Evolutionary conservation across 2,888 invertebrate genomes (phyloP).

Genomic region (Chrysodeixis includens): DNA sequence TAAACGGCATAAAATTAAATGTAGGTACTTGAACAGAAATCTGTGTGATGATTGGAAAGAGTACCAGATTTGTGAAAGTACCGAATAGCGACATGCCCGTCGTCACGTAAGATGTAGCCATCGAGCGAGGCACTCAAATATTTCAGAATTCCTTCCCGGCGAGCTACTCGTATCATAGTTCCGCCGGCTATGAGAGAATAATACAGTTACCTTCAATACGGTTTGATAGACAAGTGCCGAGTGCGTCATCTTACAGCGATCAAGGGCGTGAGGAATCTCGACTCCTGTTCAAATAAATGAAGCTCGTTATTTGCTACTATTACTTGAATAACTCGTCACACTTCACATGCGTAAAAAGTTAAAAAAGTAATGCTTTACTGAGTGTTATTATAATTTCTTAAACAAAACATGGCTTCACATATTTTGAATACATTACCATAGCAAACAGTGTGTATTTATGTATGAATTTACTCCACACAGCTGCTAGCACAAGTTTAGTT

Average conservation of each 20-base stretch:
- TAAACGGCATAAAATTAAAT: not conserved
- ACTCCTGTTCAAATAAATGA: not conserved
- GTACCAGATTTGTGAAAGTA: constrained; percentile 47
- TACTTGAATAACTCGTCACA: constrained; percentile 17
- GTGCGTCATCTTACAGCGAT: constrained; percentile 8
- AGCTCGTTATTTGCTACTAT: constrained; percentile 1
- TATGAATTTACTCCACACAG: constrained; percentile 38
- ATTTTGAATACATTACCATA: constrained; percentile 44
- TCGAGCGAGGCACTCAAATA: constrained; percentile 24
- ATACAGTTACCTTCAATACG: constrained; percentile 11
- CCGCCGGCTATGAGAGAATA: not conserved
- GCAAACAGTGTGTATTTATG: constrained; percentile 36
- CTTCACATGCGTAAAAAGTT: constrained; percentile 10
- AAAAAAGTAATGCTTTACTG: constrained; percentile 16
- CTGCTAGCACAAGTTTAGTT: constrained; percentile 29
- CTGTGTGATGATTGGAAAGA: constrained; percentile 7
- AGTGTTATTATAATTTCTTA: constrained; percentile 13
- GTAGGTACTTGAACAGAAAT: not conserved
- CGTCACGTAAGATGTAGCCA: constrained; percentile 42
- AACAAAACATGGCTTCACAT: constrained; percentile 24
- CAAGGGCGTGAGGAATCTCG: not conserved
- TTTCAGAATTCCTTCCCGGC: constrained; percentile 28
- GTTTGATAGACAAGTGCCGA: constrained; percentile 10
- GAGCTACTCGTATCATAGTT: constrained; percentile 9
- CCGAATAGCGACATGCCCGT: constrained; percentile 32